Conservation (phyloP, 2,888 invertebrate genomes). For the Catocala sponsa region DNA sequence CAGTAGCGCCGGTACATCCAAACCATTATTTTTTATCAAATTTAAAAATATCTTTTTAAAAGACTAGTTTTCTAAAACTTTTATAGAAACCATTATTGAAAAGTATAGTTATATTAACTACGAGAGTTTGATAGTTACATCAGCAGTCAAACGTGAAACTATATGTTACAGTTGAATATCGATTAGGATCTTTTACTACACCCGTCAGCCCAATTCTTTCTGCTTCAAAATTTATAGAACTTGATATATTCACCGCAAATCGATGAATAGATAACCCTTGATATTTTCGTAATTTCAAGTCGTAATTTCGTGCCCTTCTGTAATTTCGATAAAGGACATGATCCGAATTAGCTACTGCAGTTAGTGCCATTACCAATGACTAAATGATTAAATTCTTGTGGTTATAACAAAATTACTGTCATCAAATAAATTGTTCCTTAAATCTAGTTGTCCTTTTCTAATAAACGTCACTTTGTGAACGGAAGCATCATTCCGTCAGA, state of each 20-base stretch:
- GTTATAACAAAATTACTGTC: conserved; percentile 50
- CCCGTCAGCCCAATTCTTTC: conserved; percentile 76
- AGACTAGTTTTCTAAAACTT: background rate
- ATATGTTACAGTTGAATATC: conserved; percentile 67
- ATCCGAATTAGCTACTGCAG: conserved; percentile 8
- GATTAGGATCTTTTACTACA: conserved; percentile 82
- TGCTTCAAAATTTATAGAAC: conserved; percentile 70
- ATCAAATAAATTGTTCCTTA: conserved; percentile 30
- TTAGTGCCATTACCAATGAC: too few species aligned
- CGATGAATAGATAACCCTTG: conserved; percentile 76
- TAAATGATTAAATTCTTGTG: too few species aligned
- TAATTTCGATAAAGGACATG: conserved; percentile 39
- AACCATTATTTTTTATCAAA: conserved; percentile 44
- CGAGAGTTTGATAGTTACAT: conserved; percentile 46
- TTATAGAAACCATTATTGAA: conserved; percentile 34
- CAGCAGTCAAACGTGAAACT: conserved; percentile 73
- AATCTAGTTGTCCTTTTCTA: conserved; percentile 4
- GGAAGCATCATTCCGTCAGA: conserved; percentile 72
- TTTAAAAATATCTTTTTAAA: background rate
- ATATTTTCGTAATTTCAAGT: too few species aligned
- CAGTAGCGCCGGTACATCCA: conserved; percentile 78
- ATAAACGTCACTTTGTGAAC: conserved; percentile 60
- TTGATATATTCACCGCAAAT: conserved; percentile 78
- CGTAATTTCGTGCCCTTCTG: too few species aligned
- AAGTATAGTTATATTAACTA: conserved; percentile 9